Evolutionary conservation across 1,140 invertebrate species (phyloP), one percentile per base, ranked within the genome.

Genomic region (Drosophila ercepeae): DNA sequence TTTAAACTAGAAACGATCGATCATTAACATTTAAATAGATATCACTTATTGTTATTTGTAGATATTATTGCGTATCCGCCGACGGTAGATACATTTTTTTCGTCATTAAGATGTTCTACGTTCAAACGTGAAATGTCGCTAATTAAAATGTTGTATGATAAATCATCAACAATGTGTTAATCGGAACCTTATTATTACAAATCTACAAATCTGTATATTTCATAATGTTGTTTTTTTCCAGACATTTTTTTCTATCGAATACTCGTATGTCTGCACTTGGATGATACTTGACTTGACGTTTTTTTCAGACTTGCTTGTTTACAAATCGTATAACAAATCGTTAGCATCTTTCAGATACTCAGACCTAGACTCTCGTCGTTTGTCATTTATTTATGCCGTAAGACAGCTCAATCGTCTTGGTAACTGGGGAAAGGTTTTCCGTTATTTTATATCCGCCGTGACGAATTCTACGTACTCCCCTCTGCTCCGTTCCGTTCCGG

Each of bases 101-200:
- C 25, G 7, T 7, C 25, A 32, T 11, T 32, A 9, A 32, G 29
- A 32, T 32, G 29, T 32, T 32, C 29, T 27, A 5, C 2, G 4
- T 27, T 27, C 7, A 1, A 41, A 39, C 14, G 34, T 32, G 18
- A 42, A 32, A 36, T 29, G 18, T 16, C 13, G 64, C 27, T 45
- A 65, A 67, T 68, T 67, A 67, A 67, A 36, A 67, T 68, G 64
- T 53, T 52, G 52, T 67, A 44, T 51, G 34, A 6, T 13, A 51
- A 52, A 34, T 21, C 13, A 65, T 65, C 60, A 63, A 21, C 2
- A 25, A 59, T 39, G 23, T 53, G 21, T 59, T 44, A 32, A 16
- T 16, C n/a, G 8, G 16, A 32, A 32, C 16, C 21, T 32, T 16
- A 53, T 67, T 67, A 67, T 65, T 51, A 42, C 49, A 67, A 29